phyloP scores from a whole-genome alignment of 2,113 vertebrate species.

The Jacana jacana region DNA sequence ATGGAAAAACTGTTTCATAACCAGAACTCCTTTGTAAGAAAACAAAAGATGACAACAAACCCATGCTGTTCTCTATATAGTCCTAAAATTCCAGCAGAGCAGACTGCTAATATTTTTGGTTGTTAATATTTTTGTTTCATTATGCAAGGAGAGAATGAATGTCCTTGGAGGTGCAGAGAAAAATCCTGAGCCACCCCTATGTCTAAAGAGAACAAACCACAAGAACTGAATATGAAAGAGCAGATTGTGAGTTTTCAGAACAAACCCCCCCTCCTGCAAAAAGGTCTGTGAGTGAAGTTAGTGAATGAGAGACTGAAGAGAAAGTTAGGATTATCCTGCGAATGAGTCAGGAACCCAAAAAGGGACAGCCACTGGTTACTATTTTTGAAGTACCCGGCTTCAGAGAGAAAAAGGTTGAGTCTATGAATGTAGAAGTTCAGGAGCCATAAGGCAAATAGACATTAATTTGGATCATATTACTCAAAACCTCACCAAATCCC shows the following conservation, averaged over 20 bases:
- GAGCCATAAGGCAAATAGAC: neutral
- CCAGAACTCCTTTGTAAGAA: neutral
- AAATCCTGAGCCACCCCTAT: neutral
- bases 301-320: neutral
- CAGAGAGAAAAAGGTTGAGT: neutral
- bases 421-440: neutral
- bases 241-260: neutral
- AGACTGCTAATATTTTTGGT: neutral
- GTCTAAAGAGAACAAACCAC: neutral
- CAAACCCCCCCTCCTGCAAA: neutral
- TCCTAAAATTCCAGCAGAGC: neutral
- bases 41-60: neutral
- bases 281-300: neutral
- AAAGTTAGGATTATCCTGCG: neutral
- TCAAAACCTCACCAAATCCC: neutral
- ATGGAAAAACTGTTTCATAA: neutral
- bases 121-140: neutral
- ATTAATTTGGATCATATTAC: neutral
- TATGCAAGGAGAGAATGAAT: neutral
- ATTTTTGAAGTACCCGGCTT: neutral
- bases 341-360: neutral
- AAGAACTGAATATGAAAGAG: neutral
- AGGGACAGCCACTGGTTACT: neutral
- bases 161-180: neutral
- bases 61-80: neutral